Percentiles rank a stretch among this genome's conserved stretches.
phyloP scores from a whole-genome alignment of 2,888 invertebrate genomes.

The Orthonychiurus folsomi region DNA sequence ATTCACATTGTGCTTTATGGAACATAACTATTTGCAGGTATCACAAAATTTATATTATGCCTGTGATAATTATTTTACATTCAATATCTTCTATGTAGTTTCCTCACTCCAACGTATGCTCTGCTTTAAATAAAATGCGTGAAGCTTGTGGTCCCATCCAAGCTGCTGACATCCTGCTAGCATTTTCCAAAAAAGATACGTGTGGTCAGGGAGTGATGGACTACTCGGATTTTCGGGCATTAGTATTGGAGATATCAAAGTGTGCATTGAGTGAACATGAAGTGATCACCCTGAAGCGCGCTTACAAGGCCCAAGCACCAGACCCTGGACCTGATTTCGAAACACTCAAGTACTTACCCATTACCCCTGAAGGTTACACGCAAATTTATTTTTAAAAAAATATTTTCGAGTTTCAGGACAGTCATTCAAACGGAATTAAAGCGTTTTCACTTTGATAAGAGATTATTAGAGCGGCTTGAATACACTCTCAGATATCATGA shows the following conservation, averaged over 20 bases:
- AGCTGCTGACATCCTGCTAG: slow-evolving; percentile 14
- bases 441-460: slow-evolving; percentile 45
- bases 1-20: slow-evolving; percentile 78
- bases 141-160: slow-evolving; percentile 52
- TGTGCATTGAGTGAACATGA: slow-evolving; percentile 55
- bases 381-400: slow-evolving; percentile 6
- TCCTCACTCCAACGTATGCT: slow-evolving; percentile 60
- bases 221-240: slow-evolving; percentile 13
- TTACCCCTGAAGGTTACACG: neutral
- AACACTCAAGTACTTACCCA: slow-evolving; percentile 17
- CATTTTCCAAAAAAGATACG: slow-evolving; percentile 20
- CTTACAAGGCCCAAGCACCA: slow-evolving; percentile 55
- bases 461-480: slow-evolving; percentile 20
- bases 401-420: slow-evolving; percentile 47
- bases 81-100: slow-evolving; percentile 48
- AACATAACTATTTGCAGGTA: slow-evolving; percentile 46
- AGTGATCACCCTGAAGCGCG: slow-evolving; percentile 63
- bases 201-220: slow-evolving; percentile 21
- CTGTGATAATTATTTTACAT: neutral
- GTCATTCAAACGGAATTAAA: slow-evolving; percentile 62
- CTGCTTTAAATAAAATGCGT: slow-evolving; percentile 65
- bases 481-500: slow-evolving; percentile 27
- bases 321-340: slow-evolving; percentile 19
- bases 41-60: neutral
- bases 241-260: slow-evolving; percentile 13